Conservation (phyloP, 2,113 vertebrate genomes). For the Entosphenus tridentatus region DNA sequence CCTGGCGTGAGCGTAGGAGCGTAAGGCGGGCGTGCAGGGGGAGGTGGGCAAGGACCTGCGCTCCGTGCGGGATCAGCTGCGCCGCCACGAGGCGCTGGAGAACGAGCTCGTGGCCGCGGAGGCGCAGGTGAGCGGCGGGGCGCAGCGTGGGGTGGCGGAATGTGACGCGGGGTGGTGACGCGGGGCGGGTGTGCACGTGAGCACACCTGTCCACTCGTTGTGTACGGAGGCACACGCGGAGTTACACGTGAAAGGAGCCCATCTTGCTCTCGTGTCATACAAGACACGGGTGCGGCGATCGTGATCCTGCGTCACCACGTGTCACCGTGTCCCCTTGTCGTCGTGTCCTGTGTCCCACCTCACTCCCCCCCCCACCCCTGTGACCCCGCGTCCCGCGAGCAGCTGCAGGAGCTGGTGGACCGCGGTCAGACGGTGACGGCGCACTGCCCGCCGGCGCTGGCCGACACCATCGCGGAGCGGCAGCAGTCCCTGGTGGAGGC, state of each 20-base stretch:
- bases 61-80: constrained; percentile 38
- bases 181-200: too few relatives aligned
- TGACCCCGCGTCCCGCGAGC: background rate
- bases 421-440: constrained; percentile 18
- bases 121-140: constrained; percentile 25
- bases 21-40: constrained; percentile 38
- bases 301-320: too few relatives aligned
- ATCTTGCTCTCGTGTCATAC: too few relatives aligned
- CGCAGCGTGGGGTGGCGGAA: too few relatives aligned
- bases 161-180: too few relatives aligned
- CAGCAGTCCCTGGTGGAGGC: constrained; percentile 33
- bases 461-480: constrained; percentile 20
- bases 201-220: too few relatives aligned
- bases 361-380: too few relatives aligned
- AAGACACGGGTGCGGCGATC: too few relatives aligned
- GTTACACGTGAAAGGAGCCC: too few relatives aligned
- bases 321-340: too few relatives aligned
- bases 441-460: constrained; percentile 20
- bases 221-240: too few relatives aligned
- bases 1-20: constrained; percentile 24
- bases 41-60: constrained; percentile 36
- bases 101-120: constrained; percentile 30
- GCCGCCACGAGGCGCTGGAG: constrained; percentile 38
- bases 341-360: too few relatives aligned
- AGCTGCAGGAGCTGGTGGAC: constrained; percentile 51